Base-by-base conservation (phyloP, 1,140 invertebrate genomes). In the Dreissena polymorpha region DNA sequence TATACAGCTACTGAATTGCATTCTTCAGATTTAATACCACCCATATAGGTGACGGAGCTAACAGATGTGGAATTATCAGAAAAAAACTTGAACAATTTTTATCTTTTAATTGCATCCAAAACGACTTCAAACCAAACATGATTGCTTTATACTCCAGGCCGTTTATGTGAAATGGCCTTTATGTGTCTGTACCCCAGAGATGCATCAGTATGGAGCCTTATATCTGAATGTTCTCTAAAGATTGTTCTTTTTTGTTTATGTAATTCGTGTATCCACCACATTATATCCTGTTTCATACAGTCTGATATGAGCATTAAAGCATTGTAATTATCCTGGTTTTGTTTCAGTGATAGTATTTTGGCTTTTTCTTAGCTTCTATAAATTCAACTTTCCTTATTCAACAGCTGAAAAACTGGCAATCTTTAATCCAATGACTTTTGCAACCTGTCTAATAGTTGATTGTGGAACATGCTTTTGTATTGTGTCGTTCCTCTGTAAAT, bases 11-110 rank as follows among this genome's bases (percentile, higher is more conserved):
- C 6, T 8, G 3, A 27, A 39, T 85, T 64, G 49, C 29, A 75
- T 6, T 27, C 0, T 13, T 63, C n/a, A 18, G 75, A 79, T 49
- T 68, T 60, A 21, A 23, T 83, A 6, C 84, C 72, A 21, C 86
- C 84, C 67, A 80, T 70, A 53, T 81, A 73, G 10, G 74, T 83
- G 14, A 87, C 79, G 27, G 80, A 87, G 16, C 53, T 53, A 14
- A 87, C 73, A 21, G 82, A 65, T 23, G 76, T 72, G 25, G 85
- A 77, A 68, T 86, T 82, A 51, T 87, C 86, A 49, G 67, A 71
- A 55, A 8, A 29, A 23, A 25, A 87, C 23, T 23, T 65, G 27
- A 63, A 81, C 49, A 74, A n/a, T 85, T 12, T 27, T 74, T 57
- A 16, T 51, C 5, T 18, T 18, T 10, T 21, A 73, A 16, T 16